phyloP scores from a whole-genome alignment of 2,797 vertebrate species.

The Clangula hyemalis region DNA sequence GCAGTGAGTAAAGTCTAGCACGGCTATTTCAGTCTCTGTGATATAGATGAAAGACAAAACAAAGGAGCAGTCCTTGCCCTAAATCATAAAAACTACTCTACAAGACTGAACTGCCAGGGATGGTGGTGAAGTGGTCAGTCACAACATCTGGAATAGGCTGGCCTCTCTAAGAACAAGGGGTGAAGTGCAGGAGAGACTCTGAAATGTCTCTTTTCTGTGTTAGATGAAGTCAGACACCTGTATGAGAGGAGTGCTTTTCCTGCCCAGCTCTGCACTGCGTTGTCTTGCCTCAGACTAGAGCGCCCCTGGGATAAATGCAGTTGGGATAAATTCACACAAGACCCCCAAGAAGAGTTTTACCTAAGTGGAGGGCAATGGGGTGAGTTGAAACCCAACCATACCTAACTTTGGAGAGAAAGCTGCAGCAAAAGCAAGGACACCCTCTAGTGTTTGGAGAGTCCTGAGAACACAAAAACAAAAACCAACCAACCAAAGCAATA shows the following conservation, averaged over 20 bases:
- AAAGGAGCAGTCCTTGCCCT: background rate
- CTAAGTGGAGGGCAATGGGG: background rate
- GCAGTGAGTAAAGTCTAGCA: background rate
- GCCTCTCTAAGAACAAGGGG: background rate
- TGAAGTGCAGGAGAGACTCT: background rate
- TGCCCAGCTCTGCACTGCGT: background rate
- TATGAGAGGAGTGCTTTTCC: background rate
- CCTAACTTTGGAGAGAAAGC: background rate
- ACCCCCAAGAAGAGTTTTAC: background rate
- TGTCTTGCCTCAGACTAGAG: background rate
- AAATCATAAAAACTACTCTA: background rate
- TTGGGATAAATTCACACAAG: background rate
- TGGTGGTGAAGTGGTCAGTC: background rate
- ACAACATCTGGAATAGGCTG: background rate
- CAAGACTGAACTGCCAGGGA: background rate
- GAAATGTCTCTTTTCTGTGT: background rate
- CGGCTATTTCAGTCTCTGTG: background rate
- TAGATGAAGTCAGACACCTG: background rate
- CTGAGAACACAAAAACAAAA: background rate
- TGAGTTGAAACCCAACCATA: background rate
- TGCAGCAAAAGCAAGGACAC: background rate
- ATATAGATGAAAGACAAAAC: background rate
- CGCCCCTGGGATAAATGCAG: background rate
- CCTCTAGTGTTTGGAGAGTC: constrained; percentile 24
- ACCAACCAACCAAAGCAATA: background rate